Evolutionary conservation across 2,113 vertebrate species (phyloP), one percentile per base, ranked within the genome.

Genomic region (Gobio gobio): DNA sequence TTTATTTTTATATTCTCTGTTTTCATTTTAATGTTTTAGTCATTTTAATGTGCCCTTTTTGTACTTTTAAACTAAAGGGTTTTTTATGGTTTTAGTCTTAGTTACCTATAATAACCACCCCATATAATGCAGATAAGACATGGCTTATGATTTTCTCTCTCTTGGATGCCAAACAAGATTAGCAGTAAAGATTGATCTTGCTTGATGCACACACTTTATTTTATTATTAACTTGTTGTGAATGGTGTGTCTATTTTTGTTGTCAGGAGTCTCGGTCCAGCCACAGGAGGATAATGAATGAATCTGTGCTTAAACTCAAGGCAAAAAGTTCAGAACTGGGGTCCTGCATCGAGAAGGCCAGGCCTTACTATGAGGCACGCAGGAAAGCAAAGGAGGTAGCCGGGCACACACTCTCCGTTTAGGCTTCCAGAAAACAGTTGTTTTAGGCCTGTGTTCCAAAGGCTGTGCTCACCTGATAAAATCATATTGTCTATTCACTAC

Each of bases 331-430:
- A 13, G 95, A 97, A 9, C 85, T 98, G 3, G 97, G 97, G 2
- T 93, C 94, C 68, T 97, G 96, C 88, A 97, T 98, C 0, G 97
- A 98, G 85, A 97, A 96, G 86, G 97, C 97, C 0, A 92, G 97
- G 6, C 97, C 97, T 0, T 98, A 97, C 89, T 98, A 98, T 61
- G 97, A 98, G 88, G 96, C 97, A 0, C 93, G 97, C 0, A 93
- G 96, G 59, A 91, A 95, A 20, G 96, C 97, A 83, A 98, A 97
- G 89, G 97, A 98, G 96, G 94, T 94, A 29, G 2, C 64, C 0
- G 36, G 10, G 22, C 20, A 13, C 51, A 9, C 43, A 5, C 5
- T 12, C 22, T 72, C 18, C 26, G n/a, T 47, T 26, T 29, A n/a
- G 40, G 9, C 18, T 40, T 68, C 3, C 0, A 9, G 5, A 70